Conservation (phyloP, 1,140 invertebrate species). For the Drosophila sturtevanti region DNA sequence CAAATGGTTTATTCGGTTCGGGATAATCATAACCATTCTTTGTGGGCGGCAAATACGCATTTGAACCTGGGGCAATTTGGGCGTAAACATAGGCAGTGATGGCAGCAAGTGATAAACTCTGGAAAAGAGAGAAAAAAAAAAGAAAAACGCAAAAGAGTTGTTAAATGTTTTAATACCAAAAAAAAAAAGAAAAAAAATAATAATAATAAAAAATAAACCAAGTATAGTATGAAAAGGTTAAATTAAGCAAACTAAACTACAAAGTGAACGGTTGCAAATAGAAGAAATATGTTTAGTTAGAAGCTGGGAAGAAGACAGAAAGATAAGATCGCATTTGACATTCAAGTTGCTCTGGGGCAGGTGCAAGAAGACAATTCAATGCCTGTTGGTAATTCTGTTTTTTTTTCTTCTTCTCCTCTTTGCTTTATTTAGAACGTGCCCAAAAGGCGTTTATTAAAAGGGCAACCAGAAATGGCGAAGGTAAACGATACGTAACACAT, state of each 20-base stretch:
- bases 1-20: constrained; percentile 73
- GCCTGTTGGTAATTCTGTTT: constrained; percentile 27
- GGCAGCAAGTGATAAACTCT: constrained; percentile 77
- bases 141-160: constrained; percentile 20
- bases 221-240: constrained; percentile 59
- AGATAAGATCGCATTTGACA: constrained; percentile 72
- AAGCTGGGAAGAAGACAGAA: constrained; percentile 36
- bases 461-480: constrained; percentile 69
- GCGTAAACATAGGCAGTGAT: constrained; percentile 69
- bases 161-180: constrained; percentile 7
- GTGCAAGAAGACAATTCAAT: constrained; percentile 25
- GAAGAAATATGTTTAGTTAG: constrained; percentile 47
- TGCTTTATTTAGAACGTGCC: constrained; percentile 60
- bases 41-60: constrained; percentile 86
- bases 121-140: constrained; percentile 35
- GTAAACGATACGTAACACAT: constrained; percentile 26
- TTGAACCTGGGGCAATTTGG: constrained; percentile 83
- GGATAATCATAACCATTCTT: constrained; percentile 82
- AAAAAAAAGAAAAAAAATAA: too few relatives aligned
- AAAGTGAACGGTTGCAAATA: constrained; percentile 69
- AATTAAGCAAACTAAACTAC: constrained; percentile 24
- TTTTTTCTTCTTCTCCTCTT: constrained; percentile 15
- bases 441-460: constrained; percentile 53
- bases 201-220: constrained; percentile 21
- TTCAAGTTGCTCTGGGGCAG: constrained; percentile 43